Evolutionary conservation across 2,888 invertebrate species (phyloP).

Genomic region (Leptogaster cylindrica): DNA sequence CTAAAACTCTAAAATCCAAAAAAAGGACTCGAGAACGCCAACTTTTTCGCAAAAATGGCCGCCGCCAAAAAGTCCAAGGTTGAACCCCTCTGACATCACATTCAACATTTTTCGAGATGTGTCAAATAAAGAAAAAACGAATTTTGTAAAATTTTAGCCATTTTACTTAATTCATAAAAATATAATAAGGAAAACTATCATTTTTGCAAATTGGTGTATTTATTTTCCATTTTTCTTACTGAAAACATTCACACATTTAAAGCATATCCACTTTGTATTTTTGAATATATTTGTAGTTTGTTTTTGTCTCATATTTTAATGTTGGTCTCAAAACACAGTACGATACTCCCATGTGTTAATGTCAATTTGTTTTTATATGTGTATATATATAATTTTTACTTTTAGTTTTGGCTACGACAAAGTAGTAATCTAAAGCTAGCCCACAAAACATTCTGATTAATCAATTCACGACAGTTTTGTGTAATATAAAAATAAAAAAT

Average conservation of each 20-base stretch:
- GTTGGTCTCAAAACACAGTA: constrained; percentile 37
- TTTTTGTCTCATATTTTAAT: constrained; percentile 3
- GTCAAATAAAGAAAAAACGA: no score
- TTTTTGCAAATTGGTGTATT: constrained; percentile 36
- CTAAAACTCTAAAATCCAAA: no score
- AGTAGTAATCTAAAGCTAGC: constrained; percentile 11
- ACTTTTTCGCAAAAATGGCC: no score
- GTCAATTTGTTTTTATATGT: no score
- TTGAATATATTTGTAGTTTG: constrained; percentile 29
- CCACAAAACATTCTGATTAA: constrained; percentile 19
- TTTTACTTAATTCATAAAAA: neutral
- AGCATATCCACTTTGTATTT: constrained; percentile 31
- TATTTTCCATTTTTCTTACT: constrained; percentile 19
- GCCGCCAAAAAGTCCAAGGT: no score
- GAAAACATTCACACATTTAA: constrained; percentile 36
- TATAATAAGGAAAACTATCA: neutral
- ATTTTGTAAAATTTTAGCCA: no score
- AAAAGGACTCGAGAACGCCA: no score
- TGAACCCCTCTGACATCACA: no score
- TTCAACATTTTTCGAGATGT: no score
- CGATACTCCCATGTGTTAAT: constrained; percentile 14
- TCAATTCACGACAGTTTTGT: constrained; percentile 11
- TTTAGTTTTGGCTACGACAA: constrained; percentile 6
- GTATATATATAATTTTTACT: no score
- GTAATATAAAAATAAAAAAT: constrained; percentile 27